phyloP scores from a whole-genome alignment of 2,797 vertebrate genomes.

The Chaetophractus vellerosus region DNA sequence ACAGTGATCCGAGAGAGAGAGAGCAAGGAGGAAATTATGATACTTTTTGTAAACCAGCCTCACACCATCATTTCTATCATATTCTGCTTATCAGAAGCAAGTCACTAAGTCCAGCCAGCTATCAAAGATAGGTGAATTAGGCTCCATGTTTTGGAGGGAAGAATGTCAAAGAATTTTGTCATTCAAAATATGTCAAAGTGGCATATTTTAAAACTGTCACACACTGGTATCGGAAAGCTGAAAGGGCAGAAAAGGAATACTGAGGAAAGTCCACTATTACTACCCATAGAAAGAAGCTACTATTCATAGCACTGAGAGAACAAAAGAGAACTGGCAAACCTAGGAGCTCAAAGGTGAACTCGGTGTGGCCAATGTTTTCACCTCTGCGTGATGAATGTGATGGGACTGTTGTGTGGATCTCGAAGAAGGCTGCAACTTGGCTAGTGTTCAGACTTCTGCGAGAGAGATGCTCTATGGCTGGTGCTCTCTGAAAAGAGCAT shows the following conservation, averaged over 20 bases:
- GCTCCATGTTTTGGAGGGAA: neutral
- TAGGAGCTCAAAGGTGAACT: neutral
- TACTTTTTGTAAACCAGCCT: neutral
- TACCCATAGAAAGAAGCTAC: neutral
- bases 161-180: neutral
- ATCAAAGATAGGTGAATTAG: neutral
- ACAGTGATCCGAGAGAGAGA: constrained; percentile 3
- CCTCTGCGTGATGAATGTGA: neutral
- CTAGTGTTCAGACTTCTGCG: neutral
- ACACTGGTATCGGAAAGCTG: neutral
- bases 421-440: neutral
- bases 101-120: neutral
- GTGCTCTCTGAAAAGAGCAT: neutral
- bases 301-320: neutral
- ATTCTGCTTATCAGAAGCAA: neutral
- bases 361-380: neutral
- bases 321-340: neutral
- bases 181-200: neutral
- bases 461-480: neutral
- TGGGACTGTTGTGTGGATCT: neutral
- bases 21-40: neutral
- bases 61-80: neutral
- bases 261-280: neutral
- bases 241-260: neutral
- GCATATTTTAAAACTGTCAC: neutral